Evolutionary conservation across 2,797 vertebrate genomes (phyloP).

Genomic region (Chelmon rostratus): DNA sequence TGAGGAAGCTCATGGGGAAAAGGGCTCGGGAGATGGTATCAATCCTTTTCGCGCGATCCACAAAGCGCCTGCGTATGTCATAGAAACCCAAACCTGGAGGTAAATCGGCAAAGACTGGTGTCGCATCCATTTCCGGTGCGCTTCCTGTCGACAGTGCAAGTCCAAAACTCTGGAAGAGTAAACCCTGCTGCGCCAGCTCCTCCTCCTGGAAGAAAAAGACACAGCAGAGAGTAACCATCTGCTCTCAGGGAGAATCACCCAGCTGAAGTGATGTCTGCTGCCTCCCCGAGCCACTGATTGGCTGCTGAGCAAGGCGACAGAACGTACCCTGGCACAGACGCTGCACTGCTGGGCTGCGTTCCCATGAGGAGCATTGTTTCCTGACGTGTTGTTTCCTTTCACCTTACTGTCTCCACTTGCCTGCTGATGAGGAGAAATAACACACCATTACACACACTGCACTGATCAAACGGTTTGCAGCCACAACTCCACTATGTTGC

Average conservation of each 20-base stretch:
- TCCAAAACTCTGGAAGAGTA: slow-evolving; percentile 89
- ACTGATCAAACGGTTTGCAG: slow-evolving; percentile 10
- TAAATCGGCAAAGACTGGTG: slow-evolving; percentile 84
- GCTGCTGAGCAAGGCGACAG: slow-evolving; percentile 7
- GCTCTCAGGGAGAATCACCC: slow-evolving; percentile 10
- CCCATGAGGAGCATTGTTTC: slow-evolving; percentile 79
- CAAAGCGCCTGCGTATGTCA: slow-evolving; percentile 87
- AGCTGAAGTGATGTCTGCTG: not conserved
- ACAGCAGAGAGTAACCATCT: slow-evolving; percentile 28
- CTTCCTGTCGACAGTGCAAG: slow-evolving; percentile 84
- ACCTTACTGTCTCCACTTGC: slow-evolving; percentile 75
- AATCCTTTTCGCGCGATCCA: slow-evolving; percentile 93
- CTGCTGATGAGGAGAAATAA: slow-evolving; percentile 56
- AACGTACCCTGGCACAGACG: slow-evolving; percentile 83
- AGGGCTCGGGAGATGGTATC: slow-evolving; percentile 93
- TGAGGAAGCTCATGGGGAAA: slow-evolving; percentile 95
- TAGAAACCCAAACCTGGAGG: slow-evolving; percentile 84
- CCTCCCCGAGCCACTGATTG: not conserved
- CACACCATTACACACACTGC: slow-evolving; percentile 36
- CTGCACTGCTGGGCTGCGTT: slow-evolving; percentile 79
- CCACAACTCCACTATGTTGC: not conserved
- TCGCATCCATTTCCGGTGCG: slow-evolving; percentile 84
- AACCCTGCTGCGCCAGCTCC: slow-evolving; percentile 88
- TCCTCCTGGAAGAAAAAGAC: slow-evolving; percentile 85
- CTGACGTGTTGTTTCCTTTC: slow-evolving; percentile 80